Evolutionary conservation across 2,113 vertebrate species (phyloP).

Genomic region (Oceanodroma tethys): DNA sequence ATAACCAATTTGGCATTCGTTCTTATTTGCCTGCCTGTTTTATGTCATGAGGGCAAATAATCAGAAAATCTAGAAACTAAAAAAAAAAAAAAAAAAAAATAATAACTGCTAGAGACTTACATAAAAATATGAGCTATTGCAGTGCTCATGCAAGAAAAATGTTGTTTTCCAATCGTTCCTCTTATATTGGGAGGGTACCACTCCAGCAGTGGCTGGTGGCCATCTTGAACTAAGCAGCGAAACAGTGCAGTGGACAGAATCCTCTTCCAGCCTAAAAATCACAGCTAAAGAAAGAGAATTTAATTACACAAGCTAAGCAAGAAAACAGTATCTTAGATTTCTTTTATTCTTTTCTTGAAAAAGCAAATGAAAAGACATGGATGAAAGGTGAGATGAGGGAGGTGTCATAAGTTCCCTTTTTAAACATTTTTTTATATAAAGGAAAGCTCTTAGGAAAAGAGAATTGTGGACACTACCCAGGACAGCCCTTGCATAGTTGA

Average conservation of each 20-base stretch:
- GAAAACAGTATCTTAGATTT: background rate
- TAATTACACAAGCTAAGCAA: background rate
- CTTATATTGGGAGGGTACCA: too few species aligned
- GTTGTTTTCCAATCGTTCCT: background rate
- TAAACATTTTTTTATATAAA: background rate
- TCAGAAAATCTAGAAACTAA: background rate
- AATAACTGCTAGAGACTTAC: background rate
- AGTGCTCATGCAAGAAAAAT: background rate
- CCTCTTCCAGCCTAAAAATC: background rate
- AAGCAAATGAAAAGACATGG: background rate
- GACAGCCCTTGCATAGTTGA: background rate
- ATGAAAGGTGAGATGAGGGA: background rate
- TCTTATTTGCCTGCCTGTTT: background rate
- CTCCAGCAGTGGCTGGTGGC: background rate
- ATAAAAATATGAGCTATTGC: background rate
- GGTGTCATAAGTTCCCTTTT: background rate
- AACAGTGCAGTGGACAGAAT: background rate
- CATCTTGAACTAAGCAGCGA: background rate
- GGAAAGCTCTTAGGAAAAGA: background rate
- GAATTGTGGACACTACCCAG: background rate
- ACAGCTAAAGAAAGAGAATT: background rate
- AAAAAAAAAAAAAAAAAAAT: background rate
- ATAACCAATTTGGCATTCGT: background rate
- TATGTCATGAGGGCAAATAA: background rate
- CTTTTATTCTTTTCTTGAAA: background rate